phyloP scores from a whole-genome alignment of 2,113 vertebrate genomes.

The Paralichthys olivaceus region DNA sequence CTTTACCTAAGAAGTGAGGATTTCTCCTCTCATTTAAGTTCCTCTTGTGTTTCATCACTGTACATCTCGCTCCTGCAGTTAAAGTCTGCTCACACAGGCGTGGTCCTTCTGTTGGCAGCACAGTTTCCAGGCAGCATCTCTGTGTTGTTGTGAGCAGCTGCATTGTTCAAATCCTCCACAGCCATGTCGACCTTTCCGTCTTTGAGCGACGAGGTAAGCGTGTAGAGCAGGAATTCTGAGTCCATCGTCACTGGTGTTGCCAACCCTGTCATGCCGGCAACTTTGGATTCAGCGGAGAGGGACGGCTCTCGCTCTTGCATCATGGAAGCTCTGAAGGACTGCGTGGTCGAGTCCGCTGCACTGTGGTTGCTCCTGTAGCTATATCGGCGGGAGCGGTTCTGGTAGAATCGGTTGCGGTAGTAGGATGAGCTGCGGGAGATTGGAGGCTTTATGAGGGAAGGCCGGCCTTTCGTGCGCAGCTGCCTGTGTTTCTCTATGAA shows the following conservation, averaged over 20 bases:
- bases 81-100: conserved; percentile 68
- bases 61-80: not conserved
- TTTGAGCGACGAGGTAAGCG: conserved; percentile 55
- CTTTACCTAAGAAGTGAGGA: not conserved
- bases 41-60: not conserved
- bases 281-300: conserved; percentile 56
- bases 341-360: conserved; percentile 30
- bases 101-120: conserved; percentile 70
- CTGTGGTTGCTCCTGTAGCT: conserved; percentile 75
- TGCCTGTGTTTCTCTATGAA: conserved; percentile 96
- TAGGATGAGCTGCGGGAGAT: conserved; percentile 67
- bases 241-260: conserved; percentile 23
- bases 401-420: conserved; percentile 72
- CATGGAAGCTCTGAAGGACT: conserved; percentile 54
- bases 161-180: conserved; percentile 37
- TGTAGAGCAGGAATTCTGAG: conserved; percentile 74
- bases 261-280: conserved; percentile 38
- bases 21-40: not conserved
- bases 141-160: conserved; percentile 36
- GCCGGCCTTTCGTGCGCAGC: conserved; percentile 83
- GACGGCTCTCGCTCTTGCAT: conserved; percentile 54
- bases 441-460: conserved; percentile 64
- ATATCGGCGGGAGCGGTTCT: conserved; percentile 64
- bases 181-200: conserved; percentile 51
- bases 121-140: conserved; percentile 67